A percentile compares a stretch with the other conserved stretches of the same genome.
Evolutionary conservation across 2,797 vertebrate species (phyloP).

Genomic region (Pogonophryne albipinna): DNA sequence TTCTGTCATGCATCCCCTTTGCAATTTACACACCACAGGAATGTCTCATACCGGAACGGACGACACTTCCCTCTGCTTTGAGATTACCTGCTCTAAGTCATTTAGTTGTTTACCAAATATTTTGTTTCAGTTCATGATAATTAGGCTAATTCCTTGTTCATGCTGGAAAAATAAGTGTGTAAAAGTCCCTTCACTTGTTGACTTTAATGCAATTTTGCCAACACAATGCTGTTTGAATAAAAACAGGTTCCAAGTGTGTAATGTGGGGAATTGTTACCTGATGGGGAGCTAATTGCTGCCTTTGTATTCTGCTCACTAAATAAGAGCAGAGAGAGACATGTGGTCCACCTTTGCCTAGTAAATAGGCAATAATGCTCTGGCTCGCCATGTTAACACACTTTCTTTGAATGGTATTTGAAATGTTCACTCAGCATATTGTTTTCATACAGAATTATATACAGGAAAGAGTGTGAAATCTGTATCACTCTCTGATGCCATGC

Average conservation of each 20-base stretch:
- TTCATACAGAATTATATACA: too few species aligned
- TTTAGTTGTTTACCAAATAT: background rate
- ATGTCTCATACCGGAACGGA: constrained; percentile 29
- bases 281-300: constrained; percentile 49
- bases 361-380: constrained; percentile 46
- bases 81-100: background rate
- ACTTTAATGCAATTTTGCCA: constrained; percentile 22
- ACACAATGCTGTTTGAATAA: background rate
- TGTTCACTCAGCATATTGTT: too few species aligned
- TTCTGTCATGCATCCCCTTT: constrained; percentile 5
- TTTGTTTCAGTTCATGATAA: constrained; percentile 2
- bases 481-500: constrained; percentile 11
- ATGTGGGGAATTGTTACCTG: constrained; percentile 42
- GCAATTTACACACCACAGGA: constrained; percentile 40
- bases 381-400: constrained; percentile 26
- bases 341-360: constrained; percentile 49
- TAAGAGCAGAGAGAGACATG: constrained; percentile 54
- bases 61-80: background rate
- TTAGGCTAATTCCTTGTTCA: background rate
- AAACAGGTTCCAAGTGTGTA: constrained; percentile 25
- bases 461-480: constrained; percentile 22
- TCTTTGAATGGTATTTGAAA: constrained; percentile 35
- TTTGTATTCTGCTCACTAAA: constrained; percentile 47
- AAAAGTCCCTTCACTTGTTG: background rate
- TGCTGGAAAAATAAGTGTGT: background rate